Percentiles rank a stretch among this genome's conserved stretches.
These are phyloP conservation scores for Mycteria americana DNA, from an alignment of 2,797 vertebrate species.

Conservation along the genomic window DNA sequence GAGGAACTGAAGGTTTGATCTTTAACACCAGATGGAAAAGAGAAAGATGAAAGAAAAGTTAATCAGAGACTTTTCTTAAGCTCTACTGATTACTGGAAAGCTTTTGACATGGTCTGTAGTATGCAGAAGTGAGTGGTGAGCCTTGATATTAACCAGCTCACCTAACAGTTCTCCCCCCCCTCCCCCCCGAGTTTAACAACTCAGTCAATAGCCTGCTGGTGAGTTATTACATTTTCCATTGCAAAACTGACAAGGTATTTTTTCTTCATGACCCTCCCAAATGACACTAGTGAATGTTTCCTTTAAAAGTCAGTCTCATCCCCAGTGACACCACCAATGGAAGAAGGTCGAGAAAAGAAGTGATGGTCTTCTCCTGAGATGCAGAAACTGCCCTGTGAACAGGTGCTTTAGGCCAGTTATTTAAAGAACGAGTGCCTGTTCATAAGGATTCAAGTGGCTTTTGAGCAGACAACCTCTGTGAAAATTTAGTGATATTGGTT, in stretches of 20 bases:
- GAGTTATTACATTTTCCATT: conserved; percentile 36
- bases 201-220: conserved; percentile 2
- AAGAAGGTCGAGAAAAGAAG: not conserved
- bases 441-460: not conserved
- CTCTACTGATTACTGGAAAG: conserved; percentile 68
- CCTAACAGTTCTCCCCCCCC: not conserved
- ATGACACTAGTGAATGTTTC: not conserved
- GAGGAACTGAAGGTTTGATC: conserved; percentile 67
- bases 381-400: not conserved
- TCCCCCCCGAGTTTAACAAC: not conserved
- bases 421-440: not conserved
- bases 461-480: not conserved
- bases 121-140: conserved; percentile 61
- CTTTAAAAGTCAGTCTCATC: conserved; percentile 16
- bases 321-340: not conserved
- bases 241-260: conserved; percentile 31
- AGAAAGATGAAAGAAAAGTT: conserved; percentile 71
- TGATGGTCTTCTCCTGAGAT: not conserved
- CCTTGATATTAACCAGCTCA: conserved; percentile 69
- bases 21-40: conserved; percentile 67
- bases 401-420: not conserved
- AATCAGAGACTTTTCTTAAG: conserved; percentile 71
- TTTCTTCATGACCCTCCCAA: not conserved
- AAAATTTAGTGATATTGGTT: not conserved
- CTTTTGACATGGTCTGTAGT: conserved; percentile 61